Base-by-base conservation (phyloP, 2,797 vertebrate genomes). In the Falco berigora region DNA sequence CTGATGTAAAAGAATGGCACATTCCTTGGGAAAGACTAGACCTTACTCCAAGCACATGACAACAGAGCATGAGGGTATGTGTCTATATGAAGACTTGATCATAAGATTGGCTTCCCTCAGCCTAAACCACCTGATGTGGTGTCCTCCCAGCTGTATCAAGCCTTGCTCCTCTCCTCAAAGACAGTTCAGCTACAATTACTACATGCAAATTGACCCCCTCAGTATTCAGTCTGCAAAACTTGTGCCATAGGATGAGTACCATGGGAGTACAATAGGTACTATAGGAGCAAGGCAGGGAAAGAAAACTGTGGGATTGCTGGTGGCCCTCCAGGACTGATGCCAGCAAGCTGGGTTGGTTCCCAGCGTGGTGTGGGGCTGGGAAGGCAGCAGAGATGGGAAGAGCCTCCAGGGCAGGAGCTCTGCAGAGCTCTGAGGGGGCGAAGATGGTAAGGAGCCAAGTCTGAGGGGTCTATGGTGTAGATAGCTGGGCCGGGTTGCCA, bases 141-240 rank as follows among this genome's bases (percentile, higher is more conserved):
- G 47, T 46, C n/a, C 52, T 88, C 62, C 72, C 34, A 64, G 56
- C 52, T 20, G 15, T 13, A 24, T 6, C 6, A 28, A n/a, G 38
- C 79, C 36, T 30, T 20, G 30, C 56, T 38, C 34, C 44, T 16
- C 38, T 47, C 62, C 49, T 53, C 84, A 55, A 32, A 34, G 46
- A 34, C 59, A 19, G 17, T n/a, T 50, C 46, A 69, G 72, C 47
- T 27, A 30, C 56, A 3, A 16, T 27, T 22, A 16, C 5, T 8
- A 14, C 0, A 10, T 28, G n/a, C 30, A n/a, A 42, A 59, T 2
- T 8, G 21, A 25, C 7, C 9, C 10, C 15, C 15, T 6, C 19
- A 8, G 55, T 14, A 28, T 32, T 53, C 21, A 14, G 34, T 11
- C 47, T 47, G 36, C 49, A 77, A 17, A 80, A 23, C 15, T n/a